Percentiles rank a stretch among this genome's conserved stretches.
These are phyloP conservation scores for Morus bassanus DNA, from an alignment of 2,797 vertebrate species.

Conservation along the genomic window DNA sequence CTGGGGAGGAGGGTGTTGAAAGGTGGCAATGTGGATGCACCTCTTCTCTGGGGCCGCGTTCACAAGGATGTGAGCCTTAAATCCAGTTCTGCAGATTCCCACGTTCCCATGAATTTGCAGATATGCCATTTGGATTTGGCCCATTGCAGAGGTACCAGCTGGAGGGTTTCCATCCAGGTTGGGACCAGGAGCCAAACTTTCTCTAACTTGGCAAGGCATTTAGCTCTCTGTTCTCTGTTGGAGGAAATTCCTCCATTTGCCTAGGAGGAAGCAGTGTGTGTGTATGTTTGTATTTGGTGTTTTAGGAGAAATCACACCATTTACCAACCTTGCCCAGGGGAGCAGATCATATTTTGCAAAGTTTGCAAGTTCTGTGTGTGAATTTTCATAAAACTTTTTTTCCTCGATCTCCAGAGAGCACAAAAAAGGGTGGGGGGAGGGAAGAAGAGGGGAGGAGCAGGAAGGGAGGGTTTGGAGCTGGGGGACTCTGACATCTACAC, in stretches of 20 bases:
- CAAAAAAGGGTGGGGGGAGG: not conserved
- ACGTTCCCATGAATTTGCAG: not conserved
- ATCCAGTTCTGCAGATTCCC: not conserved
- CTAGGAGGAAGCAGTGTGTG: not conserved
- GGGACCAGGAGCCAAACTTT: not conserved
- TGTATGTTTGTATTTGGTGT: not conserved
- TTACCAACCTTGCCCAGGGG: not conserved
- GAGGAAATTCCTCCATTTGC: not conserved
- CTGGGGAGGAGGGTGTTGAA: not conserved
- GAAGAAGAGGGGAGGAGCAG: not conserved
- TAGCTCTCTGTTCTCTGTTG: not conserved
- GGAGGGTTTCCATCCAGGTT: not conserved
- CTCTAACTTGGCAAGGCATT: not conserved
- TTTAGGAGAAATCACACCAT: not conserved
- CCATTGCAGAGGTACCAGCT: not conserved
- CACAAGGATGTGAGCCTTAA: not conserved
- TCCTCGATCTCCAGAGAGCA: not conserved
- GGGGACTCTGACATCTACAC: constrained; percentile 13
- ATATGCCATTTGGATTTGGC: not conserved
- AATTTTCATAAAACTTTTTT: not conserved
- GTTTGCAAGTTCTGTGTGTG: not conserved
- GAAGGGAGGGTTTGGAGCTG: not conserved
- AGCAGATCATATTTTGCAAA: constrained; percentile 5
- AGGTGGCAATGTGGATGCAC: rapidly evolving
- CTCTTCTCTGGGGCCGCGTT: not conserved